These are phyloP conservation scores for Numida meleagris DNA, from an alignment of 2,113 vertebrate genomes.

Conservation along the genomic window DNA sequence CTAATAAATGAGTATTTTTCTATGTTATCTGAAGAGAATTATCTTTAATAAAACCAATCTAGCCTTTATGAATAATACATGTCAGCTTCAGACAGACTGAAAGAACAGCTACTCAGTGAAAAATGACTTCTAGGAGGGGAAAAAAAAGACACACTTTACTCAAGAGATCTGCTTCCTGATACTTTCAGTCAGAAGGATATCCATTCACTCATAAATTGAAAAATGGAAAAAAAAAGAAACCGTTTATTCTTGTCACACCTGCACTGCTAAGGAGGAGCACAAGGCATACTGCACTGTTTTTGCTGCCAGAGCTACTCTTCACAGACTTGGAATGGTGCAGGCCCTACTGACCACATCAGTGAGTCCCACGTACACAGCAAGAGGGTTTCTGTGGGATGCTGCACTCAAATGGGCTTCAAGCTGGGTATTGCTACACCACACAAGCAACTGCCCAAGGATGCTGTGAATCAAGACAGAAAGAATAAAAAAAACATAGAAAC, in stretches of 20 bases:
- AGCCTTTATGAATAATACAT: constrained; percentile 28
- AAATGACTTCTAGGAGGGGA: neutral
- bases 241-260: neutral
- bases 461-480: neutral
- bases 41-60: constrained; percentile 24
- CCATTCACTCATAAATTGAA: neutral
- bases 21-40: constrained; percentile 29
- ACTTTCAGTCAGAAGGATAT: neutral
- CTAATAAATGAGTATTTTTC: neutral
- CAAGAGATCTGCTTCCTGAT: neutral
- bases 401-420: neutral
- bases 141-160: neutral
- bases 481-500: neutral
- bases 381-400: neutral
- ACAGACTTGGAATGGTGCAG: accelerated
- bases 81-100: neutral
- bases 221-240: neutral
- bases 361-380: neutral
- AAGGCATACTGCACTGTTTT: neutral
- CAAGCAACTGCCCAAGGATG: neutral
- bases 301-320: neutral
- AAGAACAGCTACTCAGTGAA: neutral
- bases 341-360: neutral
- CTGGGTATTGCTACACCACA: neutral
- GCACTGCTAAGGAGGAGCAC: neutral